Evolutionary conservation across 1,140 invertebrate genomes (phyloP), one percentile per base, ranked within the genome.

Genomic region (Pectinophora gossypiella): DNA sequence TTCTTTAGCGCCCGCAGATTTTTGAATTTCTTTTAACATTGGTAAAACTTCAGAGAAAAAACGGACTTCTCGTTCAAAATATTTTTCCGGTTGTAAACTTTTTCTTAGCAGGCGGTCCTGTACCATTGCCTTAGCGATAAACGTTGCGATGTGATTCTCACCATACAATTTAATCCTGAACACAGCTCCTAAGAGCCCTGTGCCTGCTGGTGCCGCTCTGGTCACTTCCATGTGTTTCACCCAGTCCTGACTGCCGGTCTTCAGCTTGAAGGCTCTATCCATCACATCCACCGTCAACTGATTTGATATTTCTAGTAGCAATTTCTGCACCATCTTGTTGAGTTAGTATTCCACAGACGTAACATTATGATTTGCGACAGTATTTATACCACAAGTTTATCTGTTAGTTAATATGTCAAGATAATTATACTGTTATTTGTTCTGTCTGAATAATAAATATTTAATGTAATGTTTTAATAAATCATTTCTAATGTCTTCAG

Each of bases 31-130:
- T 6, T 38, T 19, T 4, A 76, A 20, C 12, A 43, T 22, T 3
- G 67, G 69, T 21, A 76, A 47, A 35, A 76, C 44, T 32, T 58
- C 53, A 1, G 62, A 52, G 35, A 56, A 75, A 20, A 75, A 75
- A 1, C 46, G 9, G 4, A 45, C 36, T 56, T 76, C 72, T 56
- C 72, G 54, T 44, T 53, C 35, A 22, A 73, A 76, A 38, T 52
- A 65, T 10, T 50, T 57, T n/a, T 49, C 21, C 23, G 64, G 63
- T 3, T 54, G 47, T 1, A 71, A 36, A 7, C 57, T 61, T 18
- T 53, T 70, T n/a, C 59, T 47, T 2, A 76, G 45, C 1, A 64
- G 7, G 12, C n/a, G 18, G 20, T 73, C 61, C 3, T 42, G 38
- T 10, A 67, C 47, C 3, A 76, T 36, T 4, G 56, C 61, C 48